A percentile compares a stretch with the other conserved stretches of the same genome.
phyloP scores from a whole-genome alignment of 2,113 vertebrate genomes.

The Phalacrocorax carbo region DNA sequence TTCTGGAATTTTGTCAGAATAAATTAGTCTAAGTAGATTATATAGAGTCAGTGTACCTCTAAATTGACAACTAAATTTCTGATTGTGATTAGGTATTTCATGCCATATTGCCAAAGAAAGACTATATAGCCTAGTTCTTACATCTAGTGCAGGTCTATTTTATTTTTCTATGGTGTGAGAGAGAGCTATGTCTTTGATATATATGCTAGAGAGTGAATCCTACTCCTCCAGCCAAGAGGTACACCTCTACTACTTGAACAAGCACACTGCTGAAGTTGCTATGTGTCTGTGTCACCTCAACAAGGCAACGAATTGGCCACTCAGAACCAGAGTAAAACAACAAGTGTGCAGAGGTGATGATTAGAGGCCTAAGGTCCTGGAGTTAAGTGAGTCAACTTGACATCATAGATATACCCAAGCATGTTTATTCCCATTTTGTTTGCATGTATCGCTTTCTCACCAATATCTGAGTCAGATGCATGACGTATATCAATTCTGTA shows the following conservation, averaged over 20 bases:
- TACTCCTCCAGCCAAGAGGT: neutral
- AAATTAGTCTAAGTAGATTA: neutral
- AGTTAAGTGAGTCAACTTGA: neutral
- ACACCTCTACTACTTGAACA: neutral
- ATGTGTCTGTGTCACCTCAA: neutral
- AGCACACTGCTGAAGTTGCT: neutral
- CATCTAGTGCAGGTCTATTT: neutral
- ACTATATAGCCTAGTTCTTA: neutral
- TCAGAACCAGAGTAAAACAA: neutral
- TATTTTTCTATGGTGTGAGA: neutral
- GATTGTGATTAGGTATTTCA: neutral
- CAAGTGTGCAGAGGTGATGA: too few relatives aligned
- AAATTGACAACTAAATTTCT: neutral
- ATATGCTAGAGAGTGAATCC: neutral
- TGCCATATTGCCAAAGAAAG: neutral
- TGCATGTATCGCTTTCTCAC: neutral
- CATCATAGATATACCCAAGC: neutral
- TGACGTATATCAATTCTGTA: neutral
- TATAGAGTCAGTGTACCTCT: neutral
- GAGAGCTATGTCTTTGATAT: neutral
- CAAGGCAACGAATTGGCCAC: neutral
- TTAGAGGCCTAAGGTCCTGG: neutral
- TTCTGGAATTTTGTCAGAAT: neutral
- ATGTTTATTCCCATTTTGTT: neutral
- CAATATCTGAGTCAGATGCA: neutral